Evolutionary conservation across 2,888 invertebrate genomes (phyloP).

Genomic region (Proisotoma minuta): DNA sequence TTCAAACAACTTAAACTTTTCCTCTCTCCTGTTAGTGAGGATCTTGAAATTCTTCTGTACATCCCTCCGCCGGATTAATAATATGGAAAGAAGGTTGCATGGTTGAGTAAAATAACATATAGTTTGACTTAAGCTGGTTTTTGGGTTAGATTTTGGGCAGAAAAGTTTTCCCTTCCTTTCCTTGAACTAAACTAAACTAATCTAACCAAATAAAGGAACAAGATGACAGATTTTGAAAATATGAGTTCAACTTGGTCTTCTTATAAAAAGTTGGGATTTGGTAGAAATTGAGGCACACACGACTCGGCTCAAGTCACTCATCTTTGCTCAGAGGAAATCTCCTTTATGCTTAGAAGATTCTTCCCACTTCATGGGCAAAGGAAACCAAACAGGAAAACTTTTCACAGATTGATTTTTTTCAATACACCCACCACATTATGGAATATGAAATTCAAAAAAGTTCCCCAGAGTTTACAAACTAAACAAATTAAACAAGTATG

Average conservation of each 20-base stretch:
- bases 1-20: conserved; percentile 5
- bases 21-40: not conserved
- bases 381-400: no score
- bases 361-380: no score
- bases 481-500: no score
- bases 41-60: not conserved
- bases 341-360: no score
- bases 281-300: conserved; percentile 13
- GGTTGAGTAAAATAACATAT: no score
- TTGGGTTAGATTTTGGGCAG: not conserved
- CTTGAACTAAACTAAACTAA: conserved; percentile 12
- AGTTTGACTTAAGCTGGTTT: not conserved
- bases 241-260: conserved; percentile 26
- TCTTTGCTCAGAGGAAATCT: no score
- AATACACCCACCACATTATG: no score
- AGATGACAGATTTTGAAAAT: conserved; percentile 47
- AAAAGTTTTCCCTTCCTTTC: conserved; percentile 6
- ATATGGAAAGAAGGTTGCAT: not conserved
- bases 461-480: no score
- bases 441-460: no score
- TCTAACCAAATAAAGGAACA: conserved; percentile 27
- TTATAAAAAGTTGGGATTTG: not conserved
- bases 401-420: no score
- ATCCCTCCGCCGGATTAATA: not conserved
- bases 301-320: not conserved